Evolutionary conservation across 2,888 invertebrate genomes (phyloP), one percentile per base, ranked within the genome.

Genomic region (Ennomos erosarius): DNA sequence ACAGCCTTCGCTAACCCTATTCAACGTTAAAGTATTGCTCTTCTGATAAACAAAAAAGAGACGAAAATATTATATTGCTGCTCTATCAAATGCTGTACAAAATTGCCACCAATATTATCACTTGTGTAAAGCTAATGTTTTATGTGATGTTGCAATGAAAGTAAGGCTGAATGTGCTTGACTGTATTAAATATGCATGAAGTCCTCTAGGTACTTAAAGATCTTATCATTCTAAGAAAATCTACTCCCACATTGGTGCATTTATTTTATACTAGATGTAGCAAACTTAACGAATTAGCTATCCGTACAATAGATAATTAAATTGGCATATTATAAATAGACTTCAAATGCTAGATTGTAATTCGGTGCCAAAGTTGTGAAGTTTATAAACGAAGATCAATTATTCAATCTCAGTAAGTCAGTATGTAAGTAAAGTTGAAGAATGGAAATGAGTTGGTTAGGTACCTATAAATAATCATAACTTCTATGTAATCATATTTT

Each of bases 361-460:
- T 82, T 83, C 77, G 84, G 88, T 89, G 89, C 89, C 89, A 88
- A 89, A 88, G 87, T 78, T 81, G 70, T 68, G 59, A 77, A 61
- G 59, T 67, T 60, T 59, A 33, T 42, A 44, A 53, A 34, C 13
- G 40, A 54, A 45, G 26, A 54, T 53, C 53, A 53, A 44, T 54
- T 45, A 40, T 59, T 52, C 51, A 53, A 47, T 44, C 53, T 50
- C 42, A 55, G 46, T 51, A 59, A n/a, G n/a, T n/a, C n/a, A n/a
- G n/a, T n/a, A n/a, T n/a, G n/a, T n/a, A n/a, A 62, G 53, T 53
- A 53, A 55, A 56, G 48, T 42, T 56, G 55, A 45, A 36, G 12
- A 40, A 54, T 43, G 59, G 65, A 65, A 62, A 55, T 54, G 57
- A 64, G 40, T 62, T 53, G 58, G 55, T 58, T 46, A 68, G 63